Percentiles rank a stretch among this genome's conserved stretches.
These are phyloP conservation scores for Lordiphosa collinella DNA, from an alignment of 1,140 invertebrate species.

Conservation along the genomic window DNA sequence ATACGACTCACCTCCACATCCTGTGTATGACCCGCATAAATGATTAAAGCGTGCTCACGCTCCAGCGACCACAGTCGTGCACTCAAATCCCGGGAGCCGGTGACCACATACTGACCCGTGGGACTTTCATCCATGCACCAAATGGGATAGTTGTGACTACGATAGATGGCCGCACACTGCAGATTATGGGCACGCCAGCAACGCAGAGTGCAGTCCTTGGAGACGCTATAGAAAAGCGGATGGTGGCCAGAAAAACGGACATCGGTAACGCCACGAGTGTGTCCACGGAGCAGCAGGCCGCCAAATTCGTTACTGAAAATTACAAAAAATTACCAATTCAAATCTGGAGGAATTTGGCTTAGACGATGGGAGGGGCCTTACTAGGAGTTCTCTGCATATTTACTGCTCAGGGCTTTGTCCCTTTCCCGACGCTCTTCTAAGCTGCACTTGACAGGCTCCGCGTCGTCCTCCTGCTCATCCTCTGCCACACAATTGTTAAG, in stretches of 20 bases:
- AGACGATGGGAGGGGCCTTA: conserved; percentile 16
- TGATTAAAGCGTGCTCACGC: conserved; percentile 87
- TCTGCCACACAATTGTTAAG: conserved; percentile 55
- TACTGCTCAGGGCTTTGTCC: conserved; percentile 31
- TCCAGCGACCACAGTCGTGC: conserved; percentile 92
- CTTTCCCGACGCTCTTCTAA: conserved; percentile 32
- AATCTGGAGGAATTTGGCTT: no score
- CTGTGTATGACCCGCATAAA: conserved; percentile 90
- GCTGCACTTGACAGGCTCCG: conserved; percentile 9
- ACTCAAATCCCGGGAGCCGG: conserved; percentile 91
- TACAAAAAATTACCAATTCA: no score
- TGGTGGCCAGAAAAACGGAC: conserved; percentile 83
- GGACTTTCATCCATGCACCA: conserved; percentile 91
- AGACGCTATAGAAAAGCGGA: conserved; percentile 86
- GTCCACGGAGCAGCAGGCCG: conserved; percentile 84
- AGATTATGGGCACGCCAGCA: conserved; percentile 86
- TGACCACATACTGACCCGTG: conserved; percentile 87
- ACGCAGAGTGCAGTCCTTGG: conserved; percentile 88
- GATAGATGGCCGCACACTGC: conserved; percentile 86
- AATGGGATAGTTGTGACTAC: conserved; percentile 92
- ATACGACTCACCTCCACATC: conserved; percentile 86
- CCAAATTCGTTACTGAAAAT: conserved; percentile 79
- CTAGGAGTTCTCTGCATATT: conserved; percentile 69
- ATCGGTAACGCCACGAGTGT: conserved; percentile 87
- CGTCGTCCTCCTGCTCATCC: conserved; percentile 42